Conservation (phyloP, 1,140 invertebrate species). For the Bombus haemorrhoidalis region DNA sequence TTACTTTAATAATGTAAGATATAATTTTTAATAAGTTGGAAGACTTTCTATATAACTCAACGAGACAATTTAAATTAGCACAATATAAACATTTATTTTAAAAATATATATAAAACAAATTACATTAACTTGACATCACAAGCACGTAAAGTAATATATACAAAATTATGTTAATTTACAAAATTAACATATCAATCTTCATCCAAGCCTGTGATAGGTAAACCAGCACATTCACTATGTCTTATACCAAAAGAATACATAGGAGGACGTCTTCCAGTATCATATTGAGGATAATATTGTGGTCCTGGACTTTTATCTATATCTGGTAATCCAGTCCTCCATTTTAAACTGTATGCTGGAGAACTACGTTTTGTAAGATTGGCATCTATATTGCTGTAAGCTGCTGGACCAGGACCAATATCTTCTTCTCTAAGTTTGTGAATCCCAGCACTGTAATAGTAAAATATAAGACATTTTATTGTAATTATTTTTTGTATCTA, state of each 20-base stretch:
- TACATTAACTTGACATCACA: not conserved
- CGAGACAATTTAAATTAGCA: not conserved
- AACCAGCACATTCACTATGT: conserved; percentile 73
- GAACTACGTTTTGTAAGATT: conserved; percentile 67
- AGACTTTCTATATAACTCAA: too few relatives aligned
- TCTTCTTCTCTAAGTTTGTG: conserved; percentile 11
- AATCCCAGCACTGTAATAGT: conserved; percentile 42
- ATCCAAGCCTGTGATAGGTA: conserved; percentile 69
- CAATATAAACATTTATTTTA: not conserved
- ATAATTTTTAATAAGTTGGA: too few relatives aligned
- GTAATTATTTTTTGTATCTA: not conserved
- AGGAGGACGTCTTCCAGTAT: conserved; percentile 65
- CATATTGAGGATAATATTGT: conserved; percentile 66
- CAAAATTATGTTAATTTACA: conserved; percentile 3
- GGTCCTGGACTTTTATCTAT: conserved; percentile 70
- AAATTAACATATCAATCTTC: conserved; percentile 56
- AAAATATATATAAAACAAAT: not conserved
- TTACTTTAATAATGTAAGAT: not conserved
- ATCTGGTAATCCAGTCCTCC: conserved; percentile 28
- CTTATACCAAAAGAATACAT: conserved; percentile 76
- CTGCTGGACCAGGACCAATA: conserved; percentile 75
- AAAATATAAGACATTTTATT: not conserved
- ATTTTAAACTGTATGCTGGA: conserved; percentile 75
- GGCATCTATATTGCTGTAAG: conserved; percentile 64
- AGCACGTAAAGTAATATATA: conserved; percentile 3